Percentiles rank a stretch among this genome's conserved stretches.
These are phyloP conservation scores for Karalla daura DNA, from an alignment of 2,797 vertebrate species.

Conservation along the genomic window DNA sequence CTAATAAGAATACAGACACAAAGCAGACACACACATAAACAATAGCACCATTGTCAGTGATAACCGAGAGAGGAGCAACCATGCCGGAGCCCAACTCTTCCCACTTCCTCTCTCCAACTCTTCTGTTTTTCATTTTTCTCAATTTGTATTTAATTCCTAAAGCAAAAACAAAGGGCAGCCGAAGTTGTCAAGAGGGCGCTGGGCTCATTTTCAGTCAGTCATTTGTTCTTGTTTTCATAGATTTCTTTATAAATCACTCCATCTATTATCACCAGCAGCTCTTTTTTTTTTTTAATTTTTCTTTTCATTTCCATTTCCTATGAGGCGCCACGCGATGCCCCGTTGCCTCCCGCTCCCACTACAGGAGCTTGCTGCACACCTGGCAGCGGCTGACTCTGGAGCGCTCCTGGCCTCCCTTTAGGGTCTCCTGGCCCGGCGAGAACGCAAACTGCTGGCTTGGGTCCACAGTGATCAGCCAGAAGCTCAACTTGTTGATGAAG, in stretches of 20 bases:
- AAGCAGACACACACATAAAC: conserved; percentile 63
- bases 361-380: conserved; percentile 97
- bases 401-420: conserved; percentile 91
- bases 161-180: conserved; percentile 17
- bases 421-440: conserved; percentile 84
- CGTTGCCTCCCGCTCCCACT: conserved; percentile 55
- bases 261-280: conserved; percentile 19
- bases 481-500: conserved; percentile 97
- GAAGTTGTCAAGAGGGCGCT: conserved; percentile 41
- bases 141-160: conserved; percentile 34
- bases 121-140: conserved; percentile 12
- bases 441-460: conserved; percentile 84
- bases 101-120: conserved; percentile 38
- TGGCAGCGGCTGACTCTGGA: conserved; percentile 93
- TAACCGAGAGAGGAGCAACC: conserved; percentile 63
- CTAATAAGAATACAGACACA: conserved; percentile 45
- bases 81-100: conserved; percentile 44
- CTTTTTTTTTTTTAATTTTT: too few relatives aligned
- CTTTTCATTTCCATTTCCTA: too few relatives aligned
- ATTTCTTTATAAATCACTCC: conserved; percentile 36
- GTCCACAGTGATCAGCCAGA: conserved; percentile 94
- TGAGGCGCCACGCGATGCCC: conserved; percentile 25
- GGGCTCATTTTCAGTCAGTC: conserved; percentile 67
- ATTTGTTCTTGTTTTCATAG: conserved; percentile 47
- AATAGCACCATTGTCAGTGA: conserved; percentile 88